phyloP scores from a whole-genome alignment of 2,113 vertebrate species.

The Saccopteryx bilineata region DNA sequence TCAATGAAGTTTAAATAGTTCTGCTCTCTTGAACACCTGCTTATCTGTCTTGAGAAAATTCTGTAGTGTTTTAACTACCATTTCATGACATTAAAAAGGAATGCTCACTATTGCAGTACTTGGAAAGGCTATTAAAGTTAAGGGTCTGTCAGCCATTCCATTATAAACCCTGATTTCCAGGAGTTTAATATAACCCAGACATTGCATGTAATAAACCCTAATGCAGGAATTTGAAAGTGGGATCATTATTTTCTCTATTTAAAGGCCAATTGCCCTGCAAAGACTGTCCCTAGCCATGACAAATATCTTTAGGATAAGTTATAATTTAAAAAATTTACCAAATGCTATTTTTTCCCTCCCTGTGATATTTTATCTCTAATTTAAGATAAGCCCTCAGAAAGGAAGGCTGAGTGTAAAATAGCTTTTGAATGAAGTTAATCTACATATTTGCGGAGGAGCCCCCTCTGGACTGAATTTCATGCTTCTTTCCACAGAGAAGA shows the following conservation, averaged over 20 bases:
- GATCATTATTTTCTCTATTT: slow-evolving; percentile 82
- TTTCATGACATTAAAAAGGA: slow-evolving; percentile 86
- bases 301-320: slow-evolving; percentile 76
- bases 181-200: slow-evolving; percentile 84
- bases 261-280: slow-evolving; percentile 75
- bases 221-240: slow-evolving; percentile 75
- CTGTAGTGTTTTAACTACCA: slow-evolving; percentile 83
- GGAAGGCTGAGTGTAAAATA: slow-evolving; percentile 17
- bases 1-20: slow-evolving; percentile 84
- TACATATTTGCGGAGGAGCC: not conserved
- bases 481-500: not conserved
- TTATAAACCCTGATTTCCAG: slow-evolving; percentile 87
- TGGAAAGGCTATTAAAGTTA: slow-evolving; percentile 88
- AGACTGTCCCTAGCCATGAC: slow-evolving; percentile 69
- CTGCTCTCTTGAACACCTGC: slow-evolving; percentile 85
- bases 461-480: not conserved
- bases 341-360: slow-evolving; percentile 75
- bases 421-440: slow-evolving; percentile 45
- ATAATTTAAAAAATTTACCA: slow-evolving; percentile 79
- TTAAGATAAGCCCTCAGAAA: slow-evolving; percentile 59
- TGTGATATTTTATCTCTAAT: slow-evolving; percentile 67
- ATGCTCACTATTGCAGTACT: slow-evolving; percentile 84
- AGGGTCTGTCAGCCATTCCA: slow-evolving; percentile 87
- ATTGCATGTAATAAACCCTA: slow-evolving; percentile 82
- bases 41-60: slow-evolving; percentile 88